Conservation (phyloP, 2,113 vertebrate species). For the Vicugna pacos region DNA sequence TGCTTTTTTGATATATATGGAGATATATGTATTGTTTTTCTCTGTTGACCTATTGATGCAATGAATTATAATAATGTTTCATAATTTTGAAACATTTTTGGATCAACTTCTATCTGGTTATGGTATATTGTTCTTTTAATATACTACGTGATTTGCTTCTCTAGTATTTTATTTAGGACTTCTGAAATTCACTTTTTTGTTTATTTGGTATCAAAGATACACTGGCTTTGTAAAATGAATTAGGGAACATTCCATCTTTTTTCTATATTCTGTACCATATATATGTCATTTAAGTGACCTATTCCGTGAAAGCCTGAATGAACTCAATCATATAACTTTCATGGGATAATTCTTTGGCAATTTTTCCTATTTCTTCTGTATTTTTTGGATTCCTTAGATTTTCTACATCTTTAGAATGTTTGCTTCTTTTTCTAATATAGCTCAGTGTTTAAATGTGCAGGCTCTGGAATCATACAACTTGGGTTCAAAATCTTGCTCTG, state of each 20-base stretch:
- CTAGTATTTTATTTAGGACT: conserved; percentile 31
- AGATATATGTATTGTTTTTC: conserved; percentile 21
- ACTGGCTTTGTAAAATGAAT: conserved; percentile 60
- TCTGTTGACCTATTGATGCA: conserved; percentile 36
- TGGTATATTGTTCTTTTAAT: conserved; percentile 53
- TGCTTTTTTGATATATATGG: conserved; percentile 33
- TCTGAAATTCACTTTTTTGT: not conserved
- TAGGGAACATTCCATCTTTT: conserved; percentile 55
- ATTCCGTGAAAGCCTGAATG: not conserved
- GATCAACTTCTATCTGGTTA: conserved; percentile 44
- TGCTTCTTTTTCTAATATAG: conserved; percentile 34
- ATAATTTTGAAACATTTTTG: conserved; percentile 44
- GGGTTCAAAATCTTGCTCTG: conserved; percentile 44
- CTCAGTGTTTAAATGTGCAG: not conserved
- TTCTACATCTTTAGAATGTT: conserved; percentile 44
- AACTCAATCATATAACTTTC: not conserved
- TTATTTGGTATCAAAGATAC: conserved; percentile 33
- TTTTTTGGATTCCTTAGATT: conserved; percentile 12
- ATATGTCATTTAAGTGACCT: conserved; percentile 16
- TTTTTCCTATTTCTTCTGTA: conserved; percentile 51
- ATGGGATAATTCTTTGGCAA: not conserved
- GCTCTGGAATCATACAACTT: not conserved
- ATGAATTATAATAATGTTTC: conserved; percentile 62
- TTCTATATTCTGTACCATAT: conserved; percentile 79
- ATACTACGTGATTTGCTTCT: not conserved